A percentile compares a stretch with the other conserved stretches of the same genome.
These are phyloP conservation scores for Rotaria sp. DNA, from an alignment of 2,888 invertebrate genomes.

Conservation along the genomic window DNA sequence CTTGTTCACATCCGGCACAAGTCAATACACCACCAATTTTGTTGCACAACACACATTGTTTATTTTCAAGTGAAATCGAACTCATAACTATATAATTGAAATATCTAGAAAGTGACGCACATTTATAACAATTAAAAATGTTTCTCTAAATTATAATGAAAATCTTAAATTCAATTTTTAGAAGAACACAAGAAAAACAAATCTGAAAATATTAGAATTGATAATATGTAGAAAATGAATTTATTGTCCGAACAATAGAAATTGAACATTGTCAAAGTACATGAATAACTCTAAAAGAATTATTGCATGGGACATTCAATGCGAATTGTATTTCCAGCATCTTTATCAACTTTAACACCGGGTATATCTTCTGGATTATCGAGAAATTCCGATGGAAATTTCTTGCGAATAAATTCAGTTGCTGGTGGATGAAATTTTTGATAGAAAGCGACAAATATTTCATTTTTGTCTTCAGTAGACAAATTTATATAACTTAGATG, in stretches of 20 bases:
- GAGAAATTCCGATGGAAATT: neutral
- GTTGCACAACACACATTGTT: neutral
- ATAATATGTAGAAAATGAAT: too few species aligned
- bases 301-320: neutral
- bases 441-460: neutral
- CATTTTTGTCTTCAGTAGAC: neutral
- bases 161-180: too few species aligned
- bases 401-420: neutral
- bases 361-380: neutral
- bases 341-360: neutral
- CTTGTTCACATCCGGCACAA: neutral
- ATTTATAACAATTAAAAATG: neutral
- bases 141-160: too few species aligned
- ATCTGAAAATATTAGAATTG: too few species aligned
- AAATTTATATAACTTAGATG: too few species aligned
- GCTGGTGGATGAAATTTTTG: neutral
- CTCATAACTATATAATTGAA: neutral
- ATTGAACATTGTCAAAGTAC: too few species aligned
- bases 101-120: neutral
- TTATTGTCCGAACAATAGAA: too few species aligned
- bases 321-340: neutral
- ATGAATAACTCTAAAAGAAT: too few species aligned
- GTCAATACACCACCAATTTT: neutral
- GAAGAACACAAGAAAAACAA: too few species aligned
- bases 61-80: neutral